Evolutionary conservation across 2,113 vertebrate species (phyloP).

Genomic region (Romanogobio albipinnatus): DNA sequence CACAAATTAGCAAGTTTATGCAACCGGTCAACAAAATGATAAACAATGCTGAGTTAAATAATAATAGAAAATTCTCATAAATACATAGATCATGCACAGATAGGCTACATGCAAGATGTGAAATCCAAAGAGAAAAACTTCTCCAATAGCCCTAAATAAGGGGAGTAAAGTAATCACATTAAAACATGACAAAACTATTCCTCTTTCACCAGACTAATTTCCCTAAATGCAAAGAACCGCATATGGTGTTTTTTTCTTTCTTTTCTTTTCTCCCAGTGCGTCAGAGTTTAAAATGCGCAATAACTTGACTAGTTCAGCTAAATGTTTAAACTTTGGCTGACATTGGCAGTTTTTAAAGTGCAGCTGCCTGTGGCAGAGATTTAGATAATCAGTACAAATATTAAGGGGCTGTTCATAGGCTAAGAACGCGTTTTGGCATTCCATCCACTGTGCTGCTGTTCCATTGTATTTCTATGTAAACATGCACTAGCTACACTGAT

Average conservation of each 20-base stretch:
- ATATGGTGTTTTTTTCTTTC: too few relatives aligned
- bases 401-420: not conserved
- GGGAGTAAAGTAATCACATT: not conserved
- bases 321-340: constrained; percentile 11
- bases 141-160: not conserved
- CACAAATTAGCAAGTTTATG: too few relatives aligned
- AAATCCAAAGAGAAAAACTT: not conserved
- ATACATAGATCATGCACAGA: not conserved
- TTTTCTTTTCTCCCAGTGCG: not conserved
- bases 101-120: not conserved
- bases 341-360: constrained; percentile 1
- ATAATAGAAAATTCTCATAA: not conserved
- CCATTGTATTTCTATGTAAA: not conserved
- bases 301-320: not conserved
- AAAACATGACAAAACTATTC: not conserved
- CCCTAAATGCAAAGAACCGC: not conserved
- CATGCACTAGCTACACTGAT: not conserved
- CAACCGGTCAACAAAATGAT: not conserved
- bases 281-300: constrained; percentile 1
- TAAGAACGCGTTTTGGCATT: not conserved
- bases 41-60: not conserved
- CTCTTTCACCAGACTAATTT: not conserved
- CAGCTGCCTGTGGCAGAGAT: not conserved
- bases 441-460: not conserved
- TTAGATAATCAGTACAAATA: not conserved